phyloP scores from a whole-genome alignment of 2,797 vertebrate genomes.

The Arrhamphus sclerolepis region DNA sequence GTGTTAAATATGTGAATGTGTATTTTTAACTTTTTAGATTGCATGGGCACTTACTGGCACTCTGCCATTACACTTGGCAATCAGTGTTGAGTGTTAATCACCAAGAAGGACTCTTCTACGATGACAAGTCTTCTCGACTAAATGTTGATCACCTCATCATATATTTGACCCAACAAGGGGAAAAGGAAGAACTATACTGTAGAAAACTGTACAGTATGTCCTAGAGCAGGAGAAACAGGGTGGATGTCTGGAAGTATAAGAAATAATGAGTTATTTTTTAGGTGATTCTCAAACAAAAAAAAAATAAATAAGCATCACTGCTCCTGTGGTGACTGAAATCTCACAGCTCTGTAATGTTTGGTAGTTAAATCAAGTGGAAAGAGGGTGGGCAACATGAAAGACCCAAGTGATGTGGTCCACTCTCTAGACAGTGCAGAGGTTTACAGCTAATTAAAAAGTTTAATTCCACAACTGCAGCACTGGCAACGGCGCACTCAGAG shows the following conservation, averaged over 20 bases:
- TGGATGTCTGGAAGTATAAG: background rate
- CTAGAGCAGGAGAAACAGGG: background rate
- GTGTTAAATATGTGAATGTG: background rate
- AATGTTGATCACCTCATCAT: constrained; percentile 16
- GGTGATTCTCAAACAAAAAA: constrained; percentile 58
- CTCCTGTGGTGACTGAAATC: constrained; percentile 59
- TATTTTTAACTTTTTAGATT: constrained; percentile 15
- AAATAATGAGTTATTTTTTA: constrained; percentile 24
- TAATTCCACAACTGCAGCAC: constrained; percentile 77
- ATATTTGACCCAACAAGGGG: constrained; percentile 1
- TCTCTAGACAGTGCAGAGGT: constrained; percentile 68
- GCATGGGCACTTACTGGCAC: constrained; percentile 1
- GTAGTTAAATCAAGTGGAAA: constrained; percentile 75
- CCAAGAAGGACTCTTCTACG: constrained; percentile 4
- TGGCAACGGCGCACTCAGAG: constrained; percentile 76
- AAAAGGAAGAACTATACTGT: background rate
- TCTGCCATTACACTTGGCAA: constrained; percentile 24
- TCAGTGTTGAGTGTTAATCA: constrained; percentile 34
- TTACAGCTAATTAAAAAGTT: constrained; percentile 84
- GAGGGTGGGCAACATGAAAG: constrained; percentile 58
- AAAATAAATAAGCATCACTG: constrained; percentile 63
- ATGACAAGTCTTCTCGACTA: constrained; percentile 4
- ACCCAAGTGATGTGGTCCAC: constrained; percentile 61
- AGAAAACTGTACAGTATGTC: background rate
- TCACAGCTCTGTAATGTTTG: constrained; percentile 49